Evolutionary conservation across 2,888 invertebrate species (phyloP), one percentile per base, ranked within the genome.

Genomic region (Meteorus colon): DNA sequence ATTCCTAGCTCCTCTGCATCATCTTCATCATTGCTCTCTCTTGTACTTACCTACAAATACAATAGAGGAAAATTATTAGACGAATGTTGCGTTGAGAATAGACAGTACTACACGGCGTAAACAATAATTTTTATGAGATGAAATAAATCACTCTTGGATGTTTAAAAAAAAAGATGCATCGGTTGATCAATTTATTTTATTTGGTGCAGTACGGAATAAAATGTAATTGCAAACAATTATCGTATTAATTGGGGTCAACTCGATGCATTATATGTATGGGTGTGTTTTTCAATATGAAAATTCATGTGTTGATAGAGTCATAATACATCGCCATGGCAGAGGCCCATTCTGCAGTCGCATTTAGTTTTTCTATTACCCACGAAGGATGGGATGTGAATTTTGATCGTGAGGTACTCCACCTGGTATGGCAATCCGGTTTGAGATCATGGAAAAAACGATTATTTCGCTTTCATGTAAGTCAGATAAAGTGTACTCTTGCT

Each of bases 331-430:
- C n/a, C 80, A 99, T 99, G 98, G 98, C 98, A 87, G 98, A 99
- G 95, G 98, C 98, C 82, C 98, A 98, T 91, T 95, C 96, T 80
- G 98, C 98, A 74, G 98, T 98, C 80, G 98, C 98, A 79, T 98
- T 99, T 90, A 97, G 97, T 73, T 98, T 99, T 91, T 94, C 97
- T 67, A 97, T 99, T 85, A 98, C 98, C 79, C 98, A 98, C 89
- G 99, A 99, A 89, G 99, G 99, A 82, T 96, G 98, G 92, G 97
- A 98, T 87, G 96, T 99, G 72, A 97, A 98, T 90, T 98, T 99
- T 89, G 98, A 99, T 89, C 93, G 97, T 77, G 98, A 99, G 91
- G 98, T 99, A 6, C 92, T 99, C 14, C 94, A 97, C 88, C 93
- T 98, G 67, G 96, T 99, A 66, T 98, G 98, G 96, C 94, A 96